Evolutionary conservation across 2,113 vertebrate species (phyloP), one percentile per base, ranked within the genome.

Genomic region (Blennius ocellaris): DNA sequence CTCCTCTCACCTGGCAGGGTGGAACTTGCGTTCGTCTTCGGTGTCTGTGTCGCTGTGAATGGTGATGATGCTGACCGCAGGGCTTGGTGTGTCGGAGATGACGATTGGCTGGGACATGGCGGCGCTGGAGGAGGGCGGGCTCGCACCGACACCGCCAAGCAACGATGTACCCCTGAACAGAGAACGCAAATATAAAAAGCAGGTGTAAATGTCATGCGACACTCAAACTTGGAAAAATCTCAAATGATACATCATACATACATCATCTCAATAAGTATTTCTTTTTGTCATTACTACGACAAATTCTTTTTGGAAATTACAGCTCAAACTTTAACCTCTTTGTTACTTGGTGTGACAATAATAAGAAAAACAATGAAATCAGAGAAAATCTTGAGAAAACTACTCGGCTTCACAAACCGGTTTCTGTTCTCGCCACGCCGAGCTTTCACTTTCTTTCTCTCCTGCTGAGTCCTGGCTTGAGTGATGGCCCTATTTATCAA

Each of bases 31-130:
- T 76, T 99, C 97, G 6, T 98, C 98, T 78, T 99, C 98, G 0
- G 98, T 97, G 7, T 99, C 98, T 0, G 98, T 97, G 93, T 99
- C 98, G 0, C 98, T 99, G 94, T 97, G 98, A 92, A 99, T 99
- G 54, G 98, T 99, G 91, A 99, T 99, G 92, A 99, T 96, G 70
- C 97, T 99, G 87, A 99, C 95, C 0, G 97, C 96, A 0, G 98
- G 98, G 92, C 98, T 99, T 7, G 98, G 98, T 6, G 98, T 99
- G 92, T 99, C 98, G 0, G 96, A 98, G 89, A 99, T 99, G 82
- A 99, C 80, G 17, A 99, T 99, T 0, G 98, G 97, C 88, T 99
- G 97, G 54, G 95, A 94, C 51, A 95, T 56, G 65, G 89, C 49
- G 40, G 83, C 44, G 2, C 54, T 78, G 73, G 80, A 88, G 21